Base-by-base conservation (phyloP, 2,888 invertebrate species). In the Sinopyrophorus schimmeli region DNA sequence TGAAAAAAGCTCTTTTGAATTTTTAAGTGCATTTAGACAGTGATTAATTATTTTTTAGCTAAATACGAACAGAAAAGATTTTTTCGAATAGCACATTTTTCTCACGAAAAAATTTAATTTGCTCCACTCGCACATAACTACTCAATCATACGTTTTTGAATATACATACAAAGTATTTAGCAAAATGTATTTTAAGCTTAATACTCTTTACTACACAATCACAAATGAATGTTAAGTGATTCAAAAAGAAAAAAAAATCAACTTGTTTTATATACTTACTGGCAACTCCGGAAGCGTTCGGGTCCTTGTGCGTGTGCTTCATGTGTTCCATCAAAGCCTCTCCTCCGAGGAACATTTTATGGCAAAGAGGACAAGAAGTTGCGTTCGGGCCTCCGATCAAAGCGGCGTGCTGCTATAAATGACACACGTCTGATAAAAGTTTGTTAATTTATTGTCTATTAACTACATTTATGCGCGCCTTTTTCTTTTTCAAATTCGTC, bases 321-420 rank as follows among this genome's bases (percentile, higher is more conserved):
- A 94, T 93, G 75, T 94, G 94, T 76, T 94, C 93, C 81, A 94
- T 92, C 53, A 94, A 83, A 46, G 92, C 90, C 76, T 94, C 93
- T 58, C 90, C 90, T 62, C 92, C 92, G 68, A 93, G 84, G 78
- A 93, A 92, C 72, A 93, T 86, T 79, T 94, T 93, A 80, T 93
- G 92, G 79, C 93, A 94, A 65, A 93, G 84, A 38, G 93, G 92
- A 76, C 94, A 94, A 61, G 91, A 89, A 53, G 92, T 90, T 57
- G 92, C 91, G 69, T 91, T 89, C 59, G 92, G 92, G 65, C 92
- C 92, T 68, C 92, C 92, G 80, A 90, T 87, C 71, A 93, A 83
- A 69, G 92, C 92, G 65, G 89, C 89, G 79, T 93, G 93, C 86
- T 93, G 92, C 87, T 92, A 90, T 83, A 90, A 86, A 53, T 40